Percentiles rank a stretch among this genome's conserved stretches.
Conservation (phyloP, 2,113 vertebrate species). For the Etia nguti region DNA sequence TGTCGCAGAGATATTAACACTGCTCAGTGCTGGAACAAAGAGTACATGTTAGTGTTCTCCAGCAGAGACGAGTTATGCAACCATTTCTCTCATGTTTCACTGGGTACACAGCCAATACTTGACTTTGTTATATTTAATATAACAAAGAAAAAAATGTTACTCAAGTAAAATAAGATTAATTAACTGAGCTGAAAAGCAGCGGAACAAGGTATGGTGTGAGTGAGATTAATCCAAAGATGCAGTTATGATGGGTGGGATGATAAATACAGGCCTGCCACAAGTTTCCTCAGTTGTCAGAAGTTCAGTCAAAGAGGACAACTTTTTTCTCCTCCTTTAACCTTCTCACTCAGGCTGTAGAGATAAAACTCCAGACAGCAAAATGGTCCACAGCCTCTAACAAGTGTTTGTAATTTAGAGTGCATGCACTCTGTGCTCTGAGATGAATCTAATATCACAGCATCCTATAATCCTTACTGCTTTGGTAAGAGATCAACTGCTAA, state of each 20-base stretch:
- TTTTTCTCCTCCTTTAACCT: slow-evolving; percentile 26
- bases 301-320: slow-evolving; percentile 20
- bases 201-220: neutral
- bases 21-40: neutral
- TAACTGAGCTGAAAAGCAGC: neutral
- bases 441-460: neutral
- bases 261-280: slow-evolving; percentile 58
- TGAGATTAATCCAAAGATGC: neutral
- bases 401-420: neutral
- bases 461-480: neutral
- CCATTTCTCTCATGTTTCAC: neutral
- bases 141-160: slow-evolving; percentile 1
- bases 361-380: slow-evolving; percentile 39
- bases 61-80: slow-evolving; percentile 8
- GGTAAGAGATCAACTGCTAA: neutral
- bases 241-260: neutral
- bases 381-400: slow-evolving; percentile 4
- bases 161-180: neutral
- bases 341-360: slow-evolving; percentile 31
- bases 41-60: neutral
- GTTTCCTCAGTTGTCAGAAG: slow-evolving; percentile 36
- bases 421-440: neutral
- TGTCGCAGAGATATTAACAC: neutral
- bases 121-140: slow-evolving; percentile 8
- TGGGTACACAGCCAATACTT: neutral